phyloP scores from a whole-genome alignment of 2,888 invertebrate genomes.

The Amphipyra berbera region DNA sequence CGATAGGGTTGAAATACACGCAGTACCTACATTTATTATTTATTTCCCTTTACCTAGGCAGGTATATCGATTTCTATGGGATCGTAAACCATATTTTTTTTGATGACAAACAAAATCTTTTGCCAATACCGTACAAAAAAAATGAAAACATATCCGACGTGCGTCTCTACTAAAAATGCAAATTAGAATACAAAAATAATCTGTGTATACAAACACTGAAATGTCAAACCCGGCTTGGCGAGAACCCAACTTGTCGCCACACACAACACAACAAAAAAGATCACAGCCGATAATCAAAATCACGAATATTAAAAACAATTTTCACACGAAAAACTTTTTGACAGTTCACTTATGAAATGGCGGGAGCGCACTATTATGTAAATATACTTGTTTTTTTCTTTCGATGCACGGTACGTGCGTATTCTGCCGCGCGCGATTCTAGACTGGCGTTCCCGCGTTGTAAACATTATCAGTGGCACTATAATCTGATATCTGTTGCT shows the following conservation, averaged over 20 bases:
- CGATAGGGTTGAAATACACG: no score
- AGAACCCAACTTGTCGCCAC: constrained; percentile 28
- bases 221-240: constrained; percentile 37
- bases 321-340: constrained; percentile 16
- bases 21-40: no score
- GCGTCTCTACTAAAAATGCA: no score
- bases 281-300: constrained; percentile 7
- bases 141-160: no score
- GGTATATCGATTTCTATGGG: no score
- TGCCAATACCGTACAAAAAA: no score
- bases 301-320: neutral
- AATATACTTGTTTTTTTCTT: constrained; percentile 17
- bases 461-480: constrained; percentile 29
- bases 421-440: constrained; percentile 39
- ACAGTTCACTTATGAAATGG: constrained; percentile 19
- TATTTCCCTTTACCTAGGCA: no score
- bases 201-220: constrained; percentile 42
- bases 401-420: constrained; percentile 26
- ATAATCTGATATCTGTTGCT: neutral
- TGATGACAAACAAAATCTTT: no score
- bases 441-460: constrained; percentile 49
- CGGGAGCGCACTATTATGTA: constrained; percentile 24
- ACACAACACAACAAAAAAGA: constrained; percentile 28
- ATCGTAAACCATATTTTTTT: no score
- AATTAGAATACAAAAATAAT: neutral